Percentiles rank a stretch among this genome's conserved stretches.
Conservation (phyloP, 2,797 vertebrate species). For the Falco rusticolus region DNA sequence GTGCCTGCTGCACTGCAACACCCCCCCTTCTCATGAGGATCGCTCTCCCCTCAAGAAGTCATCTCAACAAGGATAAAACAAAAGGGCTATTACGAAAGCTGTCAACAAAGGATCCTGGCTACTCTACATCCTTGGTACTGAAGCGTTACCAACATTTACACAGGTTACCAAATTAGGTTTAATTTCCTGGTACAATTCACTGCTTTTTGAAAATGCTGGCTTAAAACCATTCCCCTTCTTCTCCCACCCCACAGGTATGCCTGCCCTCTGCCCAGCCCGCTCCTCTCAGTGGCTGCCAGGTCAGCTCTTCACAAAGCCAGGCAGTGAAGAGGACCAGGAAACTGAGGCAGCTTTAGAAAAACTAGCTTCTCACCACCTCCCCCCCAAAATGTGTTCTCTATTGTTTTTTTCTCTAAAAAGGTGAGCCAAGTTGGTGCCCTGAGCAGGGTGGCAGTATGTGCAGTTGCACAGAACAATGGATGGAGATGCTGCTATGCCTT, state of each 20-base stretch:
- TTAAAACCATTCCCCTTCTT: neutral
- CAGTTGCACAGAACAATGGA: neutral
- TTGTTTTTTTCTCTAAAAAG: neutral
- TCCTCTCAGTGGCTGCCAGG: neutral
- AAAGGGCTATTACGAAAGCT: neutral
- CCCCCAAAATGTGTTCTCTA: neutral
- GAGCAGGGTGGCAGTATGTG: neutral
- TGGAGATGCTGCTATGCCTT: neutral
- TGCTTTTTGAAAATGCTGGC: neutral
- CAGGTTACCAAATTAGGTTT: neutral
- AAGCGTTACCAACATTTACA: neutral
- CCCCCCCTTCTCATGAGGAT: fast-evolving
- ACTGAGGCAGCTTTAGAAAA: neutral
- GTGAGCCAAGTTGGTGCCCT: neutral
- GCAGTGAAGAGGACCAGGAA: neutral
- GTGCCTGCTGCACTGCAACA: neutral
- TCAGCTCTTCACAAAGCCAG: neutral
- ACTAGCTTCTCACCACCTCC: neutral
- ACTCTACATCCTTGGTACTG: neutral
- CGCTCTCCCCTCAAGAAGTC: neutral
- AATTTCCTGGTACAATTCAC: neutral
- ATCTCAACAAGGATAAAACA: neutral
- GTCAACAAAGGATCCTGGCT: neutral
- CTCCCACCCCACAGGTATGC: neutral
- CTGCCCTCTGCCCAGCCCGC: neutral